These are phyloP conservation scores for Danio jaintianensis DNA, from an alignment of 2,797 vertebrate genomes.

Conservation along the genomic window DNA sequence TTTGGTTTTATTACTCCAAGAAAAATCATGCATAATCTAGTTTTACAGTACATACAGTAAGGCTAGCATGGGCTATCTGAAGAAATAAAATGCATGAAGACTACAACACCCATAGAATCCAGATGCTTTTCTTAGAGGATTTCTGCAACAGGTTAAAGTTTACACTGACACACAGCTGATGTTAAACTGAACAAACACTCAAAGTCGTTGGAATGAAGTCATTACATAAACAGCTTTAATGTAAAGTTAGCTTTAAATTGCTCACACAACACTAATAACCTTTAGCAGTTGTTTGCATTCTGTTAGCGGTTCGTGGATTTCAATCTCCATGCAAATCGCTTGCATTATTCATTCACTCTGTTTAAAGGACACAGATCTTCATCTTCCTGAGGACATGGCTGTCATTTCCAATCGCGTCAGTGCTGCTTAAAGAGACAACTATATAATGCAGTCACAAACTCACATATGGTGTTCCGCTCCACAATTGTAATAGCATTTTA, in stretches of 20 bases:
- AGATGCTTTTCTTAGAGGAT: too few relatives aligned
- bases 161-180: background rate
- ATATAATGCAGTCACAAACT: constrained; percentile 10
- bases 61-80: background rate
- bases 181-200: background rate
- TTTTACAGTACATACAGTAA: too few relatives aligned
- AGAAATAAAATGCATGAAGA: background rate
- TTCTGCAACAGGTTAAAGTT: background rate
- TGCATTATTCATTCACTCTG: constrained; percentile 22
- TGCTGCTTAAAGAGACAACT: constrained; percentile 13
- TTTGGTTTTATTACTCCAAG: background rate
- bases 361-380: constrained; percentile 29
- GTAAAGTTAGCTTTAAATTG: constrained; percentile 4
- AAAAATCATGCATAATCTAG: background rate
- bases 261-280: background rate
- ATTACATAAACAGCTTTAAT: background rate
- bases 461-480: background rate
- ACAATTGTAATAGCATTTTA: constrained; percentile 14
- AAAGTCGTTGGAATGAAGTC: too few relatives aligned
- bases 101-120: background rate
- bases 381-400: constrained; percentile 15
- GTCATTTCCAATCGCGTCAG: constrained; percentile 25
- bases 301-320: constrained; percentile 13
- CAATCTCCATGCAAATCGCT: constrained; percentile 19
- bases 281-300: background rate